phyloP scores from a whole-genome alignment of 2,888 invertebrate species.

The Achlya flavicornis region DNA sequence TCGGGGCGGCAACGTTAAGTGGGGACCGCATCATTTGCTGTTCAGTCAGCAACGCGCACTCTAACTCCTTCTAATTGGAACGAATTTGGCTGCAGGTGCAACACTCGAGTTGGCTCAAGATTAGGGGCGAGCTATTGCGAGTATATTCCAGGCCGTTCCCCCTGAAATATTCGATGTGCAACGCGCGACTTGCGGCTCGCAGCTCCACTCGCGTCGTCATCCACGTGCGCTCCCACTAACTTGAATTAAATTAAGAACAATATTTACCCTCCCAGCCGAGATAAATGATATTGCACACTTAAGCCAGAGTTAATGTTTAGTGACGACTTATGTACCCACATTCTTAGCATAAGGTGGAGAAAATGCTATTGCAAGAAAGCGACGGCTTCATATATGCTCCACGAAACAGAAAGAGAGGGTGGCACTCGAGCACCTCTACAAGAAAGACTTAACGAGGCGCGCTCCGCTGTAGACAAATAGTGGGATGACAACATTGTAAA shows the following conservation, averaged over 20 bases:
- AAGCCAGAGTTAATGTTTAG: constrained; percentile 72
- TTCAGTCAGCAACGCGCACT: constrained; percentile 79
- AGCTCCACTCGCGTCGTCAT: constrained; percentile 55
- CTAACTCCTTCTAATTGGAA: constrained; percentile 83
- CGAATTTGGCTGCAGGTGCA: constrained; percentile 84
- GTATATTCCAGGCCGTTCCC: constrained; percentile 71
- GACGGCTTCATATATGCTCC: constrained; percentile 45
- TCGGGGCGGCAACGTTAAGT: constrained; percentile 66
- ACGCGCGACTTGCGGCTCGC: constrained; percentile 72
- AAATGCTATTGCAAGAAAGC: constrained; percentile 45
- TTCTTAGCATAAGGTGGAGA: constrained; percentile 67
- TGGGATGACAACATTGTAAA: constrained; percentile 43
- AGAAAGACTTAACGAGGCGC: constrained; percentile 54
- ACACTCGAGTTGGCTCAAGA: constrained; percentile 82
- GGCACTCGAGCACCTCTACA: constrained; percentile 38
- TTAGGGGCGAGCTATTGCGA: constrained; percentile 79
- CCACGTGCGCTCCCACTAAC: constrained; percentile 68
- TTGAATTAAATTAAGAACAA: constrained; percentile 83
- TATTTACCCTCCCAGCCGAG: constrained; percentile 77
- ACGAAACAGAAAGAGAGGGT: constrained; percentile 46
- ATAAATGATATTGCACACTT: constrained; percentile 80
- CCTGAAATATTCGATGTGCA: constrained; percentile 80
- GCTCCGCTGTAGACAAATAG: constrained; percentile 52
- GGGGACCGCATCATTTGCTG: constrained; percentile 82
- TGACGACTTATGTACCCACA: constrained; percentile 74